Conservation (phyloP, 2,113 vertebrate genomes). For the Calyptommatus sinebrachiatus region DNA sequence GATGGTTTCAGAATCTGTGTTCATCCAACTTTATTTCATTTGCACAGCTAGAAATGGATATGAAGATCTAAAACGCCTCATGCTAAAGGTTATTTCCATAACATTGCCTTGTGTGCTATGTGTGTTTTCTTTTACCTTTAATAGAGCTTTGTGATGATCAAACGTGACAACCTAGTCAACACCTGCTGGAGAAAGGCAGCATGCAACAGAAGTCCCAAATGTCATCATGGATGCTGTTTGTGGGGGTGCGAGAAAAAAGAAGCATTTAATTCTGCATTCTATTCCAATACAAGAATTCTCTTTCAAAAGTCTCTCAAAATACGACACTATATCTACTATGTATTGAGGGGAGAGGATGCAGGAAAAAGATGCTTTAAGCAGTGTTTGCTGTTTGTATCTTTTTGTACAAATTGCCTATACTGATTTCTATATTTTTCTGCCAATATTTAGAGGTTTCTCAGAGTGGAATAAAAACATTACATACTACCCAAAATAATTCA, state of each 20-base stretch:
- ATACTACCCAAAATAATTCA: no score
- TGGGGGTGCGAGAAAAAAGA: not conserved
- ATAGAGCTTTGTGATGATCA: not conserved
- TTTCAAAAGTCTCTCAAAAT: no score
- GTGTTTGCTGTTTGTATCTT: no score
- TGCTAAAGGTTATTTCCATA: not conserved
- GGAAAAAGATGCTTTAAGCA: no score
- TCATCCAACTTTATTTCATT: no score
- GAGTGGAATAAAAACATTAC: no score
- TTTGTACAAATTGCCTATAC: no score
- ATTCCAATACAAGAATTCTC: not conserved
- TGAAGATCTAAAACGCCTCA: not conserved
- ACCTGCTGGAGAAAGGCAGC: conserved; percentile 1
- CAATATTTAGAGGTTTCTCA: no score
- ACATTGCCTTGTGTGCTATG: not conserved
- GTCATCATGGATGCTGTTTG: not conserved
- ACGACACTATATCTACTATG: no score
- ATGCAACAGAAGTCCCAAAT: conserved; percentile 9
- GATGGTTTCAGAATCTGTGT: no score
- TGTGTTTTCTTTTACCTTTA: not conserved
- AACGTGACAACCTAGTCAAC: conserved; percentile 2
- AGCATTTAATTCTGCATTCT: not conserved
- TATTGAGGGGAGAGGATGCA: no score
- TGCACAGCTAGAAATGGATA: not conserved
- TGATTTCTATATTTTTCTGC: no score